Conservation (phyloP, 2,888 invertebrate species). For the Trichacis sp. region DNA sequence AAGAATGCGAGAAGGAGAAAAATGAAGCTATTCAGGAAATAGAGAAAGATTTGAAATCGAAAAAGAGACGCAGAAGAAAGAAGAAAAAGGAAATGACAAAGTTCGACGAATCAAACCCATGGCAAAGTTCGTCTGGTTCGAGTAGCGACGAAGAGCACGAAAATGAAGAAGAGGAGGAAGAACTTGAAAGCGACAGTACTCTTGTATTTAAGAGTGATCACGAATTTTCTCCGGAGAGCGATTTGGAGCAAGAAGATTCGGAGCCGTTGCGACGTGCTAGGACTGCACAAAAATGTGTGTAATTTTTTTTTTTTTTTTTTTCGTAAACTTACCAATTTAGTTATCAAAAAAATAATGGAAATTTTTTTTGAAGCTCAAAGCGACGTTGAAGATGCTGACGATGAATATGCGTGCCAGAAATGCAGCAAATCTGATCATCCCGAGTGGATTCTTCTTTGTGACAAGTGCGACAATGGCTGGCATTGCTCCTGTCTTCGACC, state of each 20-base stretch:
- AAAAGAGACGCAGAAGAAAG: conserved; percentile 67
- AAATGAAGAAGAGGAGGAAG: conserved; percentile 69
- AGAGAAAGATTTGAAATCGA: conserved; percentile 63
- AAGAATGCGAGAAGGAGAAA: conserved; percentile 53
- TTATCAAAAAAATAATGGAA: no score
- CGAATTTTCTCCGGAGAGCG: conserved; percentile 93
- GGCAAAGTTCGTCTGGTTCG: conserved; percentile 74
- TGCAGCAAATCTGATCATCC: conserved; percentile 94
- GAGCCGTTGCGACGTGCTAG: conserved; percentile 86
- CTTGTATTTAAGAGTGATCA: conserved; percentile 83
- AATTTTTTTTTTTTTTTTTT: no score
- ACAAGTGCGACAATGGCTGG: conserved; percentile 96
- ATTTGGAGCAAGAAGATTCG: conserved; percentile 79
- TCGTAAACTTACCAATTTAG: no score
- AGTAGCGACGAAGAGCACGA: conserved; percentile 65
- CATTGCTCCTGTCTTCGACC: conserved; percentile 96
- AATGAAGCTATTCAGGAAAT: conserved; percentile 46
- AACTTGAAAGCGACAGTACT: conserved; percentile 68
- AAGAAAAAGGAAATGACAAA: conserved; percentile 61
- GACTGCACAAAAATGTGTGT: conserved; percentile 82
- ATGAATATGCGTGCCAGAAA: conserved; percentile 87
- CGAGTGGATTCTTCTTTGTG: conserved; percentile 97
- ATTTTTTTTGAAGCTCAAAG: conserved; percentile 48
- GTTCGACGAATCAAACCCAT: conserved; percentile 72
- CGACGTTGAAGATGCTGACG: conserved; percentile 67